Base-by-base conservation (phyloP, 2,888 invertebrate species). In the Siphonodentalium dalli region DNA sequence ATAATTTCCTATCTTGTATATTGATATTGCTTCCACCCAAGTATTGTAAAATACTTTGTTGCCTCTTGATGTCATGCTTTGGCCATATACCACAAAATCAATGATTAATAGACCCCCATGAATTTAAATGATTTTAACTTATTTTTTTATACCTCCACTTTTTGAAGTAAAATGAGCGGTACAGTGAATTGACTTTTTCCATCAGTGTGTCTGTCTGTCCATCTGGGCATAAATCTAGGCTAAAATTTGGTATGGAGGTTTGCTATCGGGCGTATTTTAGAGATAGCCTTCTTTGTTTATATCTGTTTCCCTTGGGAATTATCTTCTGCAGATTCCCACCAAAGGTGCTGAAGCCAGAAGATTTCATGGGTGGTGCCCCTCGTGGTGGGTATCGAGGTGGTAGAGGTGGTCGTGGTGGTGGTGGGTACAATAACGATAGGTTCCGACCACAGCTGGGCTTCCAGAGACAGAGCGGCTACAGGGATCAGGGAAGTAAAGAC, bases 331-430 rank as follows among this genome's bases (percentile, higher is more conserved):
- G 85, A 51, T 88, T 90, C 66, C 92, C 95, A 2, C 86, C 87
- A 0, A 83, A 86, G 59, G 89, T 92, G 8, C 84, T 95, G 49
- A 92, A 92, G 77, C 91, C 93, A 0, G 88, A 88, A 31, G 88
- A 91, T 79, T 85, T 90, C 55, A 81, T 74, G 37, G 59, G 57
- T 39, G 66, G 63, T 34, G 63, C 64, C 29, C 62, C 67, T 15
- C 68, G 71, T 44, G 61, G 66, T 41, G 57, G 43, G 15, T 47
- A 47, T 27, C 20, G 40, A 5, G 50, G 50, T 18, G 27, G 40
- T 31, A 61, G 49, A 6, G 37, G 46, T 28, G 49, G 49, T 13
- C 9, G n/a, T 6, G 42, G 49, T 15, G 52, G 53, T 51, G 43
- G 34, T 20, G n/a, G n/a, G n/a, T n/a, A n/a, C n/a, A n/a, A n/a